phyloP scores from a whole-genome alignment of 1,140 invertebrate species.

The Papilio aristodemus region DNA sequence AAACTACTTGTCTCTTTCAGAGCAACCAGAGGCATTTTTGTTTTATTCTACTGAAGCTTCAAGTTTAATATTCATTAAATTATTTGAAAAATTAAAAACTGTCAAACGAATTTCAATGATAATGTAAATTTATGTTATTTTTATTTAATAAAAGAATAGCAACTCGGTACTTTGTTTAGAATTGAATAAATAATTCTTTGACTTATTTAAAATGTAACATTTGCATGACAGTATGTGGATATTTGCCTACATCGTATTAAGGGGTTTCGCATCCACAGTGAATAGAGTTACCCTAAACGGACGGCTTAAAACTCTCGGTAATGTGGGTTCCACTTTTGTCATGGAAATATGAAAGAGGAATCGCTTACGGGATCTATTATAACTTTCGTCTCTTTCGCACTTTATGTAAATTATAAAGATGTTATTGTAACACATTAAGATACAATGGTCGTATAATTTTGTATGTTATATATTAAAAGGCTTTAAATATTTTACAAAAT shows the following conservation, averaged over 20 bases:
- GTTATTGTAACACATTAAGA: neutral
- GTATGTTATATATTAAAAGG: too few relatives aligned
- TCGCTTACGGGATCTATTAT: conserved; percentile 25
- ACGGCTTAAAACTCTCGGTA: conserved; percentile 14
- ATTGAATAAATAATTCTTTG: neutral
- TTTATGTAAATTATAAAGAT: conserved; percentile 15
- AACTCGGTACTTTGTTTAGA: conserved; percentile 5
- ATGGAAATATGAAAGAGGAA: conserved; percentile 26
- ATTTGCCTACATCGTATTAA: conserved; percentile 12
- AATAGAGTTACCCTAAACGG: conserved; percentile 26
- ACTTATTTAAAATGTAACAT: conserved; percentile 24
- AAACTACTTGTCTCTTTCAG: neutral
- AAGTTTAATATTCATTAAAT: conserved; percentile 14
- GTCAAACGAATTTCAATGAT: conserved; percentile 12
- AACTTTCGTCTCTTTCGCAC: conserved; percentile 8
- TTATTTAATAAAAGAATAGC: neutral
- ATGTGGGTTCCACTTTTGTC: conserved; percentile 28
- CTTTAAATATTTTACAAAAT: too few relatives aligned
- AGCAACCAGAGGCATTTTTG: neutral
- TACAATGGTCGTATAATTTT: too few relatives aligned
- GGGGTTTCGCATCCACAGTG: neutral
- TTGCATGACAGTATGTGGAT: conserved; percentile 8
- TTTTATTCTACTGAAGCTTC: neutral
- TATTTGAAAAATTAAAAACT: neutral
- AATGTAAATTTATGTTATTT: conserved; percentile 7